phyloP scores from a whole-genome alignment of 2,113 vertebrate species.

The Excalfactoria chinensis region DNA sequence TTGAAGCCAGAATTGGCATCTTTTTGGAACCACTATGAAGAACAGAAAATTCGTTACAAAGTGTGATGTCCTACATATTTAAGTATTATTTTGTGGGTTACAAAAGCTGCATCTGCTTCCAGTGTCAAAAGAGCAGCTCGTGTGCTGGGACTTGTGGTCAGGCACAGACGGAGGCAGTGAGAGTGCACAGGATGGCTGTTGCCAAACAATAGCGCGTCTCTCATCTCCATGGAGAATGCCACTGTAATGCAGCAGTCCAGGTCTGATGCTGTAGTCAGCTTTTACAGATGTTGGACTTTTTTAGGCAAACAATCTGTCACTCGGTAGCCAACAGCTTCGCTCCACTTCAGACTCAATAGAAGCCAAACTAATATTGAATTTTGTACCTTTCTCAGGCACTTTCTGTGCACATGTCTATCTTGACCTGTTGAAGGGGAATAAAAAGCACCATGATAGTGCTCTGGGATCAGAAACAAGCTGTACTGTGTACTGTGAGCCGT shows the following conservation, averaged over 20 bases:
- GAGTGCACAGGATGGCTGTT: neutral
- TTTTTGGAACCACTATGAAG: neutral
- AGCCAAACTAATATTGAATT: neutral
- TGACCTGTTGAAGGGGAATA: neutral
- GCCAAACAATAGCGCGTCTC: neutral
- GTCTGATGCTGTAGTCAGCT: neutral
- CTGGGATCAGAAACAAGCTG: neutral
- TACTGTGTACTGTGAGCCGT: neutral
- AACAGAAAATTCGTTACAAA: neutral
- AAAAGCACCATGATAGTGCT: fast-evolving
- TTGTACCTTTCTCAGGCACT: neutral
- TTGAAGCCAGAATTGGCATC: neutral
- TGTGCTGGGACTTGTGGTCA: neutral
- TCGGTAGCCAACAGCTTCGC: neutral
- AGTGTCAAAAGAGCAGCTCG: neutral
- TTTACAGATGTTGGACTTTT: neutral
- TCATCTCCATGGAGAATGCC: neutral
- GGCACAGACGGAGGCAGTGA: neutral
- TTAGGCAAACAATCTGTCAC: neutral
- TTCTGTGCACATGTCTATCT: neutral
- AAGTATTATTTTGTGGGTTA: neutral
- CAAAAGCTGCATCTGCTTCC: neutral
- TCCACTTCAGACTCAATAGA: neutral
- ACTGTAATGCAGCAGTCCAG: neutral
- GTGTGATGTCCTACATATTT: neutral